Conservation (phyloP, 2,797 vertebrate genomes). For the Microtus agrestis region DNA sequence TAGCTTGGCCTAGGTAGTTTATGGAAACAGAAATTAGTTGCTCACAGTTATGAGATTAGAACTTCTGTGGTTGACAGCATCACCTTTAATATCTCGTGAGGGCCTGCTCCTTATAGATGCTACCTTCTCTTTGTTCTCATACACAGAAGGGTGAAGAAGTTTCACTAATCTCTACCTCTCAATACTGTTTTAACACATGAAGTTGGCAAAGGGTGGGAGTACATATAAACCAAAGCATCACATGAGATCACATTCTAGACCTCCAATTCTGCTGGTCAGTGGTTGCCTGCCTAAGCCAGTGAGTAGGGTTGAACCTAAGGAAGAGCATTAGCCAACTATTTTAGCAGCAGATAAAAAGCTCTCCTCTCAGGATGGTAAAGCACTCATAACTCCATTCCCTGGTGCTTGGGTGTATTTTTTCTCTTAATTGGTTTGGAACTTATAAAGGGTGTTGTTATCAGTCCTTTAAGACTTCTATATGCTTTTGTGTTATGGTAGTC, state of each 20-base stretch:
- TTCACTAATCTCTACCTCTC: neutral
- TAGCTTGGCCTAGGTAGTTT: neutral
- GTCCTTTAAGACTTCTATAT: neutral
- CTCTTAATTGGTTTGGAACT: conserved; percentile 32
- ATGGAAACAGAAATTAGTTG: neutral
- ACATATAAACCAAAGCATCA: neutral
- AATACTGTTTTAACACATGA: neutral
- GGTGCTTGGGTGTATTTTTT: neutral
- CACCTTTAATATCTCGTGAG: neutral
- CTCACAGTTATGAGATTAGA: neutral
- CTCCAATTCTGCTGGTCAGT: neutral
- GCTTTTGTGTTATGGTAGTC: neutral
- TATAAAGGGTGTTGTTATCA: conserved; percentile 14
- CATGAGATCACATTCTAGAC: neutral
- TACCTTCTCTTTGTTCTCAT: neutral
- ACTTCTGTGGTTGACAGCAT: neutral
- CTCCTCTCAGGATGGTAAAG: neutral
- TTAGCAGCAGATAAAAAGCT: neutral
- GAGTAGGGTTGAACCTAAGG: neutral
- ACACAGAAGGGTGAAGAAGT: neutral
- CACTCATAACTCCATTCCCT: neutral
- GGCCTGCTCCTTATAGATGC: neutral
- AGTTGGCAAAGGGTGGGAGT: neutral
- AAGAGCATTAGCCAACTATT: neutral
- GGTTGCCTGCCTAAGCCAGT: neutral